phyloP scores from a whole-genome alignment of 2,113 vertebrate species.

The Psephotus haematonotus region DNA sequence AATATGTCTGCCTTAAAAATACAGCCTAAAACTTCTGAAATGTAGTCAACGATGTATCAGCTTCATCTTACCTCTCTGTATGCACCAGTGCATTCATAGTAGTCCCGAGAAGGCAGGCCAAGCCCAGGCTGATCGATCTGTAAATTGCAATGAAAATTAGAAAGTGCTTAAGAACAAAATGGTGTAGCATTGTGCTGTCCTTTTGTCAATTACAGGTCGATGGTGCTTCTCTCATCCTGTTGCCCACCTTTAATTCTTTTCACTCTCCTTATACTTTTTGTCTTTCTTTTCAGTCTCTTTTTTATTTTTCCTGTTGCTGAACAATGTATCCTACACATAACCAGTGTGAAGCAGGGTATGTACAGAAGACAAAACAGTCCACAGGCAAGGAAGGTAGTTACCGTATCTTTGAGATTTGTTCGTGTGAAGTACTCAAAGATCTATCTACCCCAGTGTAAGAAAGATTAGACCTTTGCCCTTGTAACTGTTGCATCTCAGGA shows the following conservation, averaged over 20 bases:
- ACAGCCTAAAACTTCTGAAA: rapidly evolving
- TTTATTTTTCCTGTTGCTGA: background rate
- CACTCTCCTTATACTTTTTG: background rate
- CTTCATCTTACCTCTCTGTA: slow-evolving; percentile 83
- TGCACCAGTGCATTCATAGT: slow-evolving; percentile 86
- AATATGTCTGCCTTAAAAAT: background rate
- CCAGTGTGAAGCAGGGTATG: background rate
- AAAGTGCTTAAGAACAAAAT: background rate
- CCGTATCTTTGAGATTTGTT: background rate
- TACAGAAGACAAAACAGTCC: background rate
- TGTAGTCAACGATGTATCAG: background rate
- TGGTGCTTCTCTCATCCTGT: background rate
- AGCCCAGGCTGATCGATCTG: slow-evolving; percentile 92
- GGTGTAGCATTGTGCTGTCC: background rate
- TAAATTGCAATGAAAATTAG: background rate
- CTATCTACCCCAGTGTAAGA: background rate
- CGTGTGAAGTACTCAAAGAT: rapidly evolving
- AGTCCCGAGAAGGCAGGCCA: slow-evolving; percentile 90
- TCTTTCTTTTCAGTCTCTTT: background rate
- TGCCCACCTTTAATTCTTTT: background rate
- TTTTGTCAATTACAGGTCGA: background rate
- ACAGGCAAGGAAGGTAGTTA: background rate
- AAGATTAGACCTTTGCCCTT: background rate
- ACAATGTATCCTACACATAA: background rate
- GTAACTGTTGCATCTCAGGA: background rate